A percentile compares a stretch with the other conserved stretches of the same genome.
Conservation (phyloP, 2,113 vertebrate species). For the Strigops habroptila region DNA sequence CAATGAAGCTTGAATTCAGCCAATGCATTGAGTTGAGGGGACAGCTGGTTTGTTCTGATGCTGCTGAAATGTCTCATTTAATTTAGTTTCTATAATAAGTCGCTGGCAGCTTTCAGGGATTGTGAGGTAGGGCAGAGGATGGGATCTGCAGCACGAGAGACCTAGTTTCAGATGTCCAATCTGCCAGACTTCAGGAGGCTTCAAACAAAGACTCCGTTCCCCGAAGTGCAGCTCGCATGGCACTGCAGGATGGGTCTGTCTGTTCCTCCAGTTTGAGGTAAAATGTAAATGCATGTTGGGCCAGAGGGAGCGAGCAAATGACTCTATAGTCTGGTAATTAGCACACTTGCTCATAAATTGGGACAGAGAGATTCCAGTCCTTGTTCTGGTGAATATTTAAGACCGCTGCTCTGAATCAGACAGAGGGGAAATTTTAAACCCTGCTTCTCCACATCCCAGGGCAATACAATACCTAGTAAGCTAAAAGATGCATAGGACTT, state of each 20-base stretch:
- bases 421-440: background rate
- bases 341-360: background rate
- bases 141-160: background rate
- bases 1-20: background rate
- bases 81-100: background rate
- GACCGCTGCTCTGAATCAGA: constrained; percentile 14
- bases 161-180: background rate
- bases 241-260: background rate
- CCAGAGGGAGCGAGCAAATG: constrained; percentile 51
- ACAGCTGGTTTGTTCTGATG: background rate
- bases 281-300: constrained; percentile 51
- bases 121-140: background rate
- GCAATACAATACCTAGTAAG: background rate
- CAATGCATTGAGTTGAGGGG: accelerated
- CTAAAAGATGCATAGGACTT: background rate
- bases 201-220: background rate
- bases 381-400: constrained; percentile 44
- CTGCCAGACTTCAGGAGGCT: background rate
- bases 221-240: background rate
- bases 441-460: background rate
- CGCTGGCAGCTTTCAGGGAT: accelerated
- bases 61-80: background rate
- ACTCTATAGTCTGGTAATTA: constrained; percentile 53
- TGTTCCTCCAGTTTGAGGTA: constrained; percentile 13
- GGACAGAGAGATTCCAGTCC: constrained; percentile 25